Base-by-base conservation (phyloP, 2,113 vertebrate species). In the Pyrgilauda ruficollis region DNA sequence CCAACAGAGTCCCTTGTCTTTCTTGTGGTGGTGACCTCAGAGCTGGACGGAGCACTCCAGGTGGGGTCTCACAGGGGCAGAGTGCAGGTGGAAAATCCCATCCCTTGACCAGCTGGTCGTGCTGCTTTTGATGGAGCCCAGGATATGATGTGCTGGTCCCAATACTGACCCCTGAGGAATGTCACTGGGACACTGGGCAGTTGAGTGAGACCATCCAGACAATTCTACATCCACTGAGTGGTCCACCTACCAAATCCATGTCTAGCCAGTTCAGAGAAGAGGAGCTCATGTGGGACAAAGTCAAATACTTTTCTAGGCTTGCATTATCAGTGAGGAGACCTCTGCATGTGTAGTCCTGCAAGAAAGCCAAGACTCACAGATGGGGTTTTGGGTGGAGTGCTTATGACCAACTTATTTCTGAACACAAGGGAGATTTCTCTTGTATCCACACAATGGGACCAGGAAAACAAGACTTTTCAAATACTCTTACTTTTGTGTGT, bases 31-130 rank as follows among this genome's bases (percentile, higher is more conserved):
- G 31, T 20, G 33, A 21, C 69, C 31, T 20, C 47, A 43, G 61
- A 68, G 47, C 31, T 39, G 47, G 35, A 43, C 3, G 7, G 22
- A 55, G 31, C 16, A 28, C 5, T 39, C 27, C 49, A 43, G 27
- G 22, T 43, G 39, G n/a, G 15, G 12, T 43, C 67, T 67, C 61
- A 86, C 0, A 0, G 49, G 28, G 27, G 2, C 41, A 68, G 53
- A 39, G 39, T 1, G 21, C 41, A 62, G 47, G 9, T 18, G 27
- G 46, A 26, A 67, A 55, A 49, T 62, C 15, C 17, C 3, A 1
- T 37, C 31, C 12, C 16, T 75, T 2, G 17, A n/a, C 22, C 47
- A 28, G 23, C 55, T 63, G 69, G 16, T 15, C 59, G 61, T 0
- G 0, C 26, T 55, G n/a, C 39, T 86, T 41, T 80, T 61, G 41